These are phyloP conservation scores for Myiotriccus ornatus DNA, from an alignment of 2,797 vertebrate species.

Conservation along the genomic window DNA sequence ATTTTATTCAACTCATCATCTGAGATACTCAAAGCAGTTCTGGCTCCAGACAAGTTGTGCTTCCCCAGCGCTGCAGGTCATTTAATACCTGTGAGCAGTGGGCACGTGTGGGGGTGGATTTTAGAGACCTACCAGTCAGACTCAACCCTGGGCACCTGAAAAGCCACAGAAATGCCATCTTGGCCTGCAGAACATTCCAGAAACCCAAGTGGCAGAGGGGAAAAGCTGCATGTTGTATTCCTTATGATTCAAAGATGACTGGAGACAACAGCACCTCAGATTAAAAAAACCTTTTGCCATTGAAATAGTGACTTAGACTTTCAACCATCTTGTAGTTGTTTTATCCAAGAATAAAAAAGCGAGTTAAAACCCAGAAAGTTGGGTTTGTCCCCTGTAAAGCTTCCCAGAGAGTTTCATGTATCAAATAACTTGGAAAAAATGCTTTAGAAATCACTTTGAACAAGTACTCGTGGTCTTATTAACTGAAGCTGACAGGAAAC, in stretches of 20 bases:
- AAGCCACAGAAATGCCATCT: background rate
- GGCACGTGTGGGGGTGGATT: background rate
- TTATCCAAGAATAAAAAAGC: constrained; percentile 66
- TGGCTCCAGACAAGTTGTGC: background rate
- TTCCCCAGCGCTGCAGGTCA: background rate
- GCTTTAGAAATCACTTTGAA: constrained; percentile 55
- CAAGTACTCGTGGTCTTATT: constrained; percentile 34
- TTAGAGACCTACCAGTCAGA: background rate
- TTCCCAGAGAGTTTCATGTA: constrained; percentile 58
- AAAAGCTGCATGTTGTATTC: background rate
- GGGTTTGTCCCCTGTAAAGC: constrained; percentile 66
- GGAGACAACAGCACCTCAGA: background rate
- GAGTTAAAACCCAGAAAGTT: constrained; percentile 66
- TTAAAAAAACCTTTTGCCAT: background rate
- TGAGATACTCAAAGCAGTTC: background rate
- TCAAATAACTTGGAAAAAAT: constrained; percentile 64
- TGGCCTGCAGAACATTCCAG: background rate
- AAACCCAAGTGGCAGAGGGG: background rate
- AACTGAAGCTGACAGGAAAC: constrained; percentile 23
- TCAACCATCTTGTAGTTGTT: constrained; percentile 49
- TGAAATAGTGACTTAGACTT: background rate
- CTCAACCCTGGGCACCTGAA: background rate
- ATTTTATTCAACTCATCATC: constrained; percentile 33
- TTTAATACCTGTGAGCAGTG: background rate
- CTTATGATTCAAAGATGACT: background rate